phyloP scores from a whole-genome alignment of 2,888 invertebrate genomes.

The Eristalis pertinax region DNA sequence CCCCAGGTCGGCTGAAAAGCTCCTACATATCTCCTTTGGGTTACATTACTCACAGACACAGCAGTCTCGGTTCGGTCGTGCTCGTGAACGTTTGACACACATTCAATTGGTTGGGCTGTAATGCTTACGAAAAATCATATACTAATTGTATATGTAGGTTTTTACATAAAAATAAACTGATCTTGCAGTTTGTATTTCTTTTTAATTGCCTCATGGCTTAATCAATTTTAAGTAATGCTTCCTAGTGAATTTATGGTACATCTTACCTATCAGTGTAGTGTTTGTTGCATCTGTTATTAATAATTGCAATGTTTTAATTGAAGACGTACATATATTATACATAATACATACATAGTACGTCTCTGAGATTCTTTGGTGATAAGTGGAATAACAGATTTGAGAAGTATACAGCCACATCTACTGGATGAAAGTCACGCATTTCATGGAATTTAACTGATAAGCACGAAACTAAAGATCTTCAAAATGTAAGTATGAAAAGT shows the following conservation, averaged over 20 bases:
- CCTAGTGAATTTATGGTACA: conserved; percentile 26
- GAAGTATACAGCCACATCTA: conserved; percentile 8
- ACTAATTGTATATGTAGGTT: neutral
- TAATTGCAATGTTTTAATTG: neutral
- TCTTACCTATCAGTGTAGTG: neutral
- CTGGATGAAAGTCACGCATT: conserved; percentile 50
- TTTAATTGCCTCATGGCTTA: conserved; percentile 24
- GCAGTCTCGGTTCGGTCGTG: conserved; percentile 63
- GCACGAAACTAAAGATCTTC: conserved; percentile 37
- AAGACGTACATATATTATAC: neutral
- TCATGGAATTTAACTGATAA: conserved; percentile 47
- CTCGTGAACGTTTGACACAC: conserved; percentile 47
- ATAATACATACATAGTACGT: neutral
- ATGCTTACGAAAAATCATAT: neutral
- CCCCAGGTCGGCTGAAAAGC: conserved; percentile 44
- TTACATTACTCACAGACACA: conserved; percentile 54
- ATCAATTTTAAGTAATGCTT: conserved; percentile 53
- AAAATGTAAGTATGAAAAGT: conserved; percentile 56
- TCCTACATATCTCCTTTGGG: conserved; percentile 54
- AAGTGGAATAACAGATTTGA: conserved; percentile 60
- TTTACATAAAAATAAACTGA: neutral
- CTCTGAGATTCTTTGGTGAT: conserved; percentile 10
- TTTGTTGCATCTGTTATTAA: neutral
- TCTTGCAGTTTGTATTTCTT: conserved; percentile 12
- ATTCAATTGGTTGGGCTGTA: neutral